Percentiles rank a stretch among this genome's conserved stretches.
Evolutionary conservation across 2,888 invertebrate species (phyloP).

Genomic region (Achlya flavicornis): DNA sequence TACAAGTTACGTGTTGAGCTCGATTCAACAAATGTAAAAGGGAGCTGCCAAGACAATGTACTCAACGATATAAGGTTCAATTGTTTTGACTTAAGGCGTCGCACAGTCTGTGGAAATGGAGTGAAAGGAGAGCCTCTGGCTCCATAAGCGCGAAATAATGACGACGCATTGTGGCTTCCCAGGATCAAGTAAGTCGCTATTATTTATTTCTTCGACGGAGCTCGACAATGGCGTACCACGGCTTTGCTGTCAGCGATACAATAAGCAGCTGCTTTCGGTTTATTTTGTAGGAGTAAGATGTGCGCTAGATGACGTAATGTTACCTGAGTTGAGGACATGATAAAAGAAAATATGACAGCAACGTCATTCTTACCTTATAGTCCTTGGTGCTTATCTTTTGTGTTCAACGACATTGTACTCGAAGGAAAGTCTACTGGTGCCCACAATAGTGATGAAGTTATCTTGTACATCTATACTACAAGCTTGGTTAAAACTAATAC

Average conservation of each 20-base stretch:
- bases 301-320: conserved; percentile 63
- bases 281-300: conserved; percentile 67
- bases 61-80: conserved; percentile 32
- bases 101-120: conserved; percentile 40
- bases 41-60: conserved; percentile 25
- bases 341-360: conserved; percentile 52
- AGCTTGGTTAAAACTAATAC: neutral
- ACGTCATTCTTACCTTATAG: conserved; percentile 41
- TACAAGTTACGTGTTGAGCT: conserved; percentile 19
- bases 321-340: conserved; percentile 62
- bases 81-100: conserved; percentile 49
- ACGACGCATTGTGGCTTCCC: conserved; percentile 71
- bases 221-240: conserved; percentile 70
- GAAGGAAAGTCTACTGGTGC: conserved; percentile 21
- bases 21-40: conserved; percentile 23
- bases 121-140: conserved; percentile 53
- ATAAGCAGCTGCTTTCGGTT: conserved; percentile 72
- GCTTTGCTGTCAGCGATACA: conserved; percentile 78
- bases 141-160: conserved; percentile 72
- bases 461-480: neutral
- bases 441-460: neutral
- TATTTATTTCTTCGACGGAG: conserved; percentile 72
- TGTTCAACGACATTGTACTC: conserved; percentile 45
- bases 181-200: conserved; percentile 77
- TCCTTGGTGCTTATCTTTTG: conserved; percentile 53